These are phyloP conservation scores for Pachydiplax longipennis DNA, from an alignment of 2,888 invertebrate species.

Conservation along the genomic window DNA sequence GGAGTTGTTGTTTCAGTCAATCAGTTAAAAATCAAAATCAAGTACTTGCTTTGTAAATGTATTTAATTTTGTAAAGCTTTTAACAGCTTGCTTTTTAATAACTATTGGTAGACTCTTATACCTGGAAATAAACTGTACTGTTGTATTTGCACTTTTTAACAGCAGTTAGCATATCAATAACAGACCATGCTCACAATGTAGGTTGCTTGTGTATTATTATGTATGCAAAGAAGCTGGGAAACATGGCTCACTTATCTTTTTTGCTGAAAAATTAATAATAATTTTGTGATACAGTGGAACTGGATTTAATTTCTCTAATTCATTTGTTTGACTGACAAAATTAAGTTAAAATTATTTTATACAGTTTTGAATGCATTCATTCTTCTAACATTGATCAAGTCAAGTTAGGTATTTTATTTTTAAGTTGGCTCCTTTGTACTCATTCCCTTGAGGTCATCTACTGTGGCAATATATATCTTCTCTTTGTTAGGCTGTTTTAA, in stretches of 20 bases:
- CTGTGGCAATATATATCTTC: too few relatives aligned
- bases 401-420: too few relatives aligned
- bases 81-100: constrained; percentile 37
- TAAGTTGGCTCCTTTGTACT: too few relatives aligned
- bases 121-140: constrained; percentile 27
- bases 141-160: constrained; percentile 31
- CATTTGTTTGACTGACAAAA: neutral
- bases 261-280: neutral
- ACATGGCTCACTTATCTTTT: neutral
- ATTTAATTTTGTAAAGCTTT: constrained; percentile 31
- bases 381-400: too few relatives aligned
- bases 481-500: too few relatives aligned
- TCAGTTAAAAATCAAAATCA: constrained; percentile 3
- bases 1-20: neutral
- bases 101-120: constrained; percentile 14
- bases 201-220: constrained; percentile 28
- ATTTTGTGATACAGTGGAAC: neutral
- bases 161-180: constrained; percentile 11
- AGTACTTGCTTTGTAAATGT: constrained; percentile 30
- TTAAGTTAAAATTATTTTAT: too few relatives aligned
- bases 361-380: too few relatives aligned
- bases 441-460: too few relatives aligned
- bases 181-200: constrained; percentile 2
- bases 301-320: neutral
- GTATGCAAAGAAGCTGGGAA: constrained; percentile 11